Evolutionary conservation across 1,140 invertebrate genomes (phyloP).

Genomic region (Leptinotarsa lineolata): DNA sequence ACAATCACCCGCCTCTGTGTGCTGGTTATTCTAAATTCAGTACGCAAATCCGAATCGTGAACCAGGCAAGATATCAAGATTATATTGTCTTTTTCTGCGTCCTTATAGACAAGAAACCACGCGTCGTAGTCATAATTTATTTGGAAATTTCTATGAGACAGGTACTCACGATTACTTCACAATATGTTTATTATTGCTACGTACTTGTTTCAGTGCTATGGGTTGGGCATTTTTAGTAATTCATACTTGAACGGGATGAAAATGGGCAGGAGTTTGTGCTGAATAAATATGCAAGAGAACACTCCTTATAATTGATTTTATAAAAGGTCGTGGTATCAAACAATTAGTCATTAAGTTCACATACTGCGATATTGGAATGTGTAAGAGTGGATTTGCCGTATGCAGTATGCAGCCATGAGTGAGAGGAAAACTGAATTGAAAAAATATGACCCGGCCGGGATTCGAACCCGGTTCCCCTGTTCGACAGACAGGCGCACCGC

Average conservation of each 20-base stretch:
- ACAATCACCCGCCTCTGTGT: neutral
- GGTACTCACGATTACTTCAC: constrained; percentile 30
- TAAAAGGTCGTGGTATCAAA: neutral
- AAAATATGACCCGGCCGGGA: too few species aligned
- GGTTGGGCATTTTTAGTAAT: neutral
- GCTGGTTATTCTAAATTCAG: neutral
- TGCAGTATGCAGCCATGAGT: too few species aligned
- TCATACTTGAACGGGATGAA: neutral
- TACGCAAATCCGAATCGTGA: constrained; percentile 1
- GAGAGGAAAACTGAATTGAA: too few species aligned
- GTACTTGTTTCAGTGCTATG: constrained; percentile 2
- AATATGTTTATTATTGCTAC: constrained; percentile 26
- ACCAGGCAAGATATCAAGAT: neutral
- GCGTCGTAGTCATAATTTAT: constrained; percentile 25
- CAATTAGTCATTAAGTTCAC: neutral
- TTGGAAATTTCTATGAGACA: constrained; percentile 30
- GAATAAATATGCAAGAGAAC: neutral
- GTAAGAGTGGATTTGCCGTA: too few species aligned
- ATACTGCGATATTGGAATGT: neutral
- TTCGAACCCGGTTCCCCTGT: too few species aligned
- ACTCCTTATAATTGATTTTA: neutral
- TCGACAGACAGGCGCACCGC: too few species aligned
- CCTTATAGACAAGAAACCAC: constrained; percentile 14
- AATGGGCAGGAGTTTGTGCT: neutral
- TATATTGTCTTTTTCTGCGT: neutral